Evolutionary conservation across 2,113 vertebrate genomes (phyloP), one percentile per base, ranked within the genome.

Genomic region (Acanthochromis polyacanthus): DNA sequence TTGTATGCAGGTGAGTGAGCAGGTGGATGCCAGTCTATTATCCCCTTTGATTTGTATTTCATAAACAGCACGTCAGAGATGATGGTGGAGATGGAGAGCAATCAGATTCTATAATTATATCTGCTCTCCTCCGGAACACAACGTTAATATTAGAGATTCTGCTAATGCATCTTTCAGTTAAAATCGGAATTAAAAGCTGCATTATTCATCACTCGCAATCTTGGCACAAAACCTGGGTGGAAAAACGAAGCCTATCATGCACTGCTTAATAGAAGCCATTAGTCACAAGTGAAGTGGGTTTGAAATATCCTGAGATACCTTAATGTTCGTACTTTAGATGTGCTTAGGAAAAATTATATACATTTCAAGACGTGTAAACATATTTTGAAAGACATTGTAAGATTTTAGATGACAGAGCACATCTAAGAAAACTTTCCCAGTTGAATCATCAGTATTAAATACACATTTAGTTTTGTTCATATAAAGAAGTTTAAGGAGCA

Each of bases 31-130:
- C 25, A 20, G 55, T 86, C 65, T 74, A 87, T 93, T 91, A 92
- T 86, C 32, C 62, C 25, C 72, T 81, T 87, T 86, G 76, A 91
- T 92, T 90, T 25, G 4, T 71, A 81, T 88, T 92, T 90, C 45
- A 5, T 89, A 92, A 92, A 88, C 89, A 92, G 84, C 81, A 83
- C 88, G 88, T 92, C 92, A 92, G 87, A 86, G 87, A 82, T 85
- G 84, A 87, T 80, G 77, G 84, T 15, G 66, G 81, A 83, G 84
- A 87, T 66, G 85, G 85, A 68, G 82, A 78, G 78, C 68, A 91
- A 89, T 86, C 87, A 81, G 60, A 72, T 84, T 77, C 61, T 71
- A 78, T 89, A 92, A 93, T 93, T 90, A 92, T 86, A 84, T 80
- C 78, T 53, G 71, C 82, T 82, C 60, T 88, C 83, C 84, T 84